Evolutionary conservation across 2,113 vertebrate genomes (phyloP), one percentile per base, ranked within the genome.

Genomic region (Mesembrinibis cayennensis): DNA sequence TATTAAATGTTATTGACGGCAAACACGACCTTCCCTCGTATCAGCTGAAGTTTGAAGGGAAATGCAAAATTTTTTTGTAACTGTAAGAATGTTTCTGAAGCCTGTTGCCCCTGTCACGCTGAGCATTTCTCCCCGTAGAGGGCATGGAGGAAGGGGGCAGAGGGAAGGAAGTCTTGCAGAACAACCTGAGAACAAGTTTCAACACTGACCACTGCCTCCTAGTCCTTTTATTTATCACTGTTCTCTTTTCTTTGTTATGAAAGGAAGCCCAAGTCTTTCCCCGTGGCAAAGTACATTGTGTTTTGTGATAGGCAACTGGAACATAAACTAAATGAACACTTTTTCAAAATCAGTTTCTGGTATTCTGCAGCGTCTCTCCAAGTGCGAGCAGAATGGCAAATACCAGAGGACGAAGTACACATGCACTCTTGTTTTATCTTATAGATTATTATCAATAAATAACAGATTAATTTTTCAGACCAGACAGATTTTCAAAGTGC

Each of bases 91-190:
- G 19, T 55, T 90, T 94, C 55, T 85, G 66, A 88, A 86, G 40
- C 8, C 23, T 7, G 1, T 69, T 90, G 40, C 36, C 55, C 7
- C 45, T 70, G 36, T 58, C 34, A 82, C 8, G 34, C 42, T 6
- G 1, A 74, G 40, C 21, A 53, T 63, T 96, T 93, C 72, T 71
- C 9, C 18, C 22, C 6, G 0, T 38, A 27, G 50, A 76, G 38
- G 29, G 38, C 47, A 47, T 87, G n/a, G 29, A 94, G 44, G 42
- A 94, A 94, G n/a, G 6, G n/a, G 45, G 15, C 29, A 90, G 61
- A 72, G 49, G 52, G 78, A 95, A 91, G 70, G 84, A 96, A 95
- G 55, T 92, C 80, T 92, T 95, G 87, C 86, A 87, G 96, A 96
- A 79, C 50, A 94, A 83, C 55, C 67, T 71, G 76, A 91, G 92